Evolutionary conservation across 2,113 vertebrate species (phyloP), one percentile per base, ranked within the genome.

Genomic region (Daphoenositta chrysoptera): DNA sequence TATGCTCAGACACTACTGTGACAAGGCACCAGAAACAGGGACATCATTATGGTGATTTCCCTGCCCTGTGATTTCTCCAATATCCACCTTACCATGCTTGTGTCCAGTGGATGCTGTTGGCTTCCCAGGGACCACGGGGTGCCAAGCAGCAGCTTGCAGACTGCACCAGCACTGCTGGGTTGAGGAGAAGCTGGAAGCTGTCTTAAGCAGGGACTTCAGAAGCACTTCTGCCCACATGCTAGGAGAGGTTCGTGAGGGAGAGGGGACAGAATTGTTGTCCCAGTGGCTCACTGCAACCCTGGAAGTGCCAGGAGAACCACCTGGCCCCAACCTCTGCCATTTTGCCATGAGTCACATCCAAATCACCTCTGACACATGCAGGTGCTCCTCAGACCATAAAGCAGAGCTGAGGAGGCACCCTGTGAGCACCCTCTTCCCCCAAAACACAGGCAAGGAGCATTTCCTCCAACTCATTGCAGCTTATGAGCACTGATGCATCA

Each of bases 1-100:
- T 45, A 42, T 0, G 0, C 48, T 51, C 2, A 0, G 56, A 45
- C 0, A 1, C 30, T 58, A 54, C 35, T 87, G 26, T 22, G 73
- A 78, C 37, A 57, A 24, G 50, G 42, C 26, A 71, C 18, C 44
- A 56, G 44, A 14, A 13, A 27, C 3, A 72, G 19, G 50, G 39
- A 81, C 63, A 77, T 14, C 48, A 51, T 44, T 35, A 31, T 0
- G 2, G n/a, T 18, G 51, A 48, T 15, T 44, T 66, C 13, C 3
- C 1, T 51, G 35, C 24, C 66, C 48, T 31, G 44, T 13, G 66
- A 65, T 13, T 33, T 61, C 40, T 61, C 22, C 30, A 35, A 4
- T 17, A 33, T 15, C 27, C 35, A 40, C 23, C 53, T 56, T 42
- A 39, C 8, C 40, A 50, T 22, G 53, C 50, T 22, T 10, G 15